Conservation (phyloP, 2,797 vertebrate species). For the Anguilla marmorata region DNA sequence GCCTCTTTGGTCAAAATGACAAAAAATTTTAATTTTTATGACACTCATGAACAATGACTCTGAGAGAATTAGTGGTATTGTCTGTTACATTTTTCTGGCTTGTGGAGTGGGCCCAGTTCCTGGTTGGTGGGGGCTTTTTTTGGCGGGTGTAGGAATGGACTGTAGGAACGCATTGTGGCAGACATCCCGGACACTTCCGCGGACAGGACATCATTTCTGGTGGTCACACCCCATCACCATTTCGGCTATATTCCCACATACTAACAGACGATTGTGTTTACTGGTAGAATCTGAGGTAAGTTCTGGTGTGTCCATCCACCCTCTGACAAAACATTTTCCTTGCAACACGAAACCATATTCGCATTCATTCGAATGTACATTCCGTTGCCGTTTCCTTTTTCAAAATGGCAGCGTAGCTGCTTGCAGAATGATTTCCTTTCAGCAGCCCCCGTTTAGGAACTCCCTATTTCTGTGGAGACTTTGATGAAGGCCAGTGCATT, state of each 20-base stretch:
- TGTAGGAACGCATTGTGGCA: slow-evolving; percentile 21
- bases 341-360: slow-evolving; percentile 16
- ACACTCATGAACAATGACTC: slow-evolving; percentile 37
- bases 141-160: slow-evolving; percentile 42
- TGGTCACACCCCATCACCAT: slow-evolving; percentile 22
- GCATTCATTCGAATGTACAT: neutral
- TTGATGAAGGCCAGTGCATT: neutral
- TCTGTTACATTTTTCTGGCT: slow-evolving; percentile 22
- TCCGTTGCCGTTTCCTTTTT: slow-evolving; percentile 8
- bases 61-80: slow-evolving; percentile 22
- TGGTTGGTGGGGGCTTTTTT: slow-evolving; percentile 45
- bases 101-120: slow-evolving; percentile 37
- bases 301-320: neutral
- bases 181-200: slow-evolving; percentile 37
- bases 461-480: neutral
- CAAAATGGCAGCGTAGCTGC: slow-evolving; percentile 6
- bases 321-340: neutral
- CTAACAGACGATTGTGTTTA: neutral
- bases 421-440: neutral
- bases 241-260: neutral
- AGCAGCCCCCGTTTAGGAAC: neutral
- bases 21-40: neutral
- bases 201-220: slow-evolving; percentile 17
- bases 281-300: neutral
- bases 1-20: slow-evolving; percentile 16